These are phyloP conservation scores for Macroramphosus scolopax DNA, from an alignment of 2,797 vertebrate species.

Conservation along the genomic window DNA sequence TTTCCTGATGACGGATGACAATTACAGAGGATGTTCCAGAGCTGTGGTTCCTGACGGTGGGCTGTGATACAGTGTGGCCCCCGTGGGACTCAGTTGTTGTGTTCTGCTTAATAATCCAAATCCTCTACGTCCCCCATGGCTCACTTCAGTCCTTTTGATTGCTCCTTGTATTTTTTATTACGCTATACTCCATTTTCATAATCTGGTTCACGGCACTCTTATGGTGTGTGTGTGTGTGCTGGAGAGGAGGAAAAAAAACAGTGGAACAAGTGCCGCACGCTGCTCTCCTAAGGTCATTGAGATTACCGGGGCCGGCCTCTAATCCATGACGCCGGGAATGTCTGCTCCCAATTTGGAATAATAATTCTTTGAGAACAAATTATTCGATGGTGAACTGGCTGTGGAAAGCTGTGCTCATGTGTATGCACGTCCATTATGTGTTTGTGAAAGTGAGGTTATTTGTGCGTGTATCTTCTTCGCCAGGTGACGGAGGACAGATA, in stretches of 20 bases:
- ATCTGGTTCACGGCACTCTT: slow-evolving; percentile 60
- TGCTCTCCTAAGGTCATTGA: slow-evolving; percentile 48
- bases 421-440: slow-evolving; percentile 16
- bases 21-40: slow-evolving; percentile 68
- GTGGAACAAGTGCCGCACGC: slow-evolving; percentile 37
- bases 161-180: slow-evolving; percentile 73
- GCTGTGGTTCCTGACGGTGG: slow-evolving; percentile 58
- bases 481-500: slow-evolving; percentile 51
- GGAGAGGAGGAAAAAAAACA: slow-evolving; percentile 40
- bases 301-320: slow-evolving; percentile 63
- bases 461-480: slow-evolving; percentile 1
- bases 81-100: slow-evolving; percentile 68
- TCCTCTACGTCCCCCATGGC: slow-evolving; percentile 71
- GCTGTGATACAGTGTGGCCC: slow-evolving; percentile 56
- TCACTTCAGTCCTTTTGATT: slow-evolving; percentile 73
- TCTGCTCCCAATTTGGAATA: slow-evolving; percentile 36
- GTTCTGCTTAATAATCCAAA: slow-evolving; percentile 79
- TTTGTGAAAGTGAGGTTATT: slow-evolving; percentile 1
- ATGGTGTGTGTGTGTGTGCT: slow-evolving; percentile 32
- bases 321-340: slow-evolving; percentile 55
- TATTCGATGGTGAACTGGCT: slow-evolving; percentile 22
- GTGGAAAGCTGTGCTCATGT: slow-evolving; percentile 18
- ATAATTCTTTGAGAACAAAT: too few species aligned
- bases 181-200: slow-evolving; percentile 69
- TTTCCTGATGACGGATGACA: slow-evolving; percentile 68